Base-by-base conservation (phyloP, 2,113 vertebrate species). In the Mixornis gularis region DNA sequence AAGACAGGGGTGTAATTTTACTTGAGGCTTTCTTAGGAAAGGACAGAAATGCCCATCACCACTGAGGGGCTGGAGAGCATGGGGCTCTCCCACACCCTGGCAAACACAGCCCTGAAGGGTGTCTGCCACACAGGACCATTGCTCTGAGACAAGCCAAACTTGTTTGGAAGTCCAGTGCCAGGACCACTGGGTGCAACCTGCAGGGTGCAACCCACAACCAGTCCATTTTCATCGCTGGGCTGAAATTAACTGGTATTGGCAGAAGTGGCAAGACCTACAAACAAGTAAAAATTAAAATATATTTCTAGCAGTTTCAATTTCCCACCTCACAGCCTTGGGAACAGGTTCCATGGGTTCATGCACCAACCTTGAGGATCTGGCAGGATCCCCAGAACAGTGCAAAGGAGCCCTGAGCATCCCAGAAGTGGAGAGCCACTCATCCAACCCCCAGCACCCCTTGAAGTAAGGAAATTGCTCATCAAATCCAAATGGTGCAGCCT, bases 181-280 rank as follows among this genome's bases (percentile, higher is more conserved):
- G 63, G 38, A 68, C 21, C 34, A 41, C 14, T 38, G 32, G 21
- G 89, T 89, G 63, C 87, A 90, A 77, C 40, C 49, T 43, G 43
- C 43, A 43, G 62, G 26, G 89, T 89, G 60, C 87, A 90, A 77
- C 40, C 46, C 73, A 78, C 86, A 36, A 70, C 80, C 85, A 93
- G 48, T 78, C 89, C 89, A 43, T 95, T 95, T 95, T 89, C 84
- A 95, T 81, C 2, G 8, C 94, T 32, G 86, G 94, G 95, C 92
- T 97, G 94, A 97, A 96, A 94, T 89, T 58, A 95, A 77, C 92
- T 84, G 73, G 14, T 92, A 92, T 89, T 49, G 92, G 85, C 90
- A 77, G 69, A 96, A 96, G 87, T 65, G 84, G 68, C 58, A 91
- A 92, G 91, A 95, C 79, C 89, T 68, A 36, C 6, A 53, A 78